Evolutionary conservation across 1,140 invertebrate genomes (phyloP).

Genomic region (Panonychus citri): DNA sequence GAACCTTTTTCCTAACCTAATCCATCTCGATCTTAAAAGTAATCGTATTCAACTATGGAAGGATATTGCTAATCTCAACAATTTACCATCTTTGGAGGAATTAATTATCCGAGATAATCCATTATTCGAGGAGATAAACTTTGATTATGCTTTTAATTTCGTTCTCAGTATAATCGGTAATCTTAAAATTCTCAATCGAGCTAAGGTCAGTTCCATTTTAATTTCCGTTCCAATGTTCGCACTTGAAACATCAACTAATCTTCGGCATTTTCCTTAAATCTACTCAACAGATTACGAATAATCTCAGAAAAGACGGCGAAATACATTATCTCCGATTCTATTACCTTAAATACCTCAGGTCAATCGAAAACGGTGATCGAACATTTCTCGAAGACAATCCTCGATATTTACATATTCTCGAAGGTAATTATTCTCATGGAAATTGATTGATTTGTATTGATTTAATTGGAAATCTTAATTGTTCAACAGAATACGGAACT

Average conservation of each 20-base stretch:
- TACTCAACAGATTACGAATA: not conserved
- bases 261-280: not conserved
- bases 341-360: not conserved
- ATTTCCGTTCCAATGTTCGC: not conserved
- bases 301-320: conserved; percentile 2
- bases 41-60: conserved; percentile 39
- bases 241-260: not conserved
- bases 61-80: conserved; percentile 56
- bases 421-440: not conserved
- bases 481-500: not conserved
- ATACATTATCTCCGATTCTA: conserved; percentile 4
- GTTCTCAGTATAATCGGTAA: not conserved
- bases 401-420: not conserved
- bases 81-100: conserved; percentile 40
- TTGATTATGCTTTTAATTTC: conserved; percentile 2
- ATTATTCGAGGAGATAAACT: conserved; percentile 18
- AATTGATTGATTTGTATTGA: not conserved
- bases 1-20: conserved; percentile 26
- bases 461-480: not conserved
- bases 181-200: not conserved
- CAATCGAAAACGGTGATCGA: not conserved
- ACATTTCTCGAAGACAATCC: conserved; percentile 7
- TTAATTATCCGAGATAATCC: conserved; percentile 49
- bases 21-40: conserved; percentile 26
- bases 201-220: not conserved